A percentile compares a stretch with the other conserved stretches of the same genome.
phyloP scores from a whole-genome alignment of 2,113 vertebrate species.

The Platycercus adscitus region DNA sequence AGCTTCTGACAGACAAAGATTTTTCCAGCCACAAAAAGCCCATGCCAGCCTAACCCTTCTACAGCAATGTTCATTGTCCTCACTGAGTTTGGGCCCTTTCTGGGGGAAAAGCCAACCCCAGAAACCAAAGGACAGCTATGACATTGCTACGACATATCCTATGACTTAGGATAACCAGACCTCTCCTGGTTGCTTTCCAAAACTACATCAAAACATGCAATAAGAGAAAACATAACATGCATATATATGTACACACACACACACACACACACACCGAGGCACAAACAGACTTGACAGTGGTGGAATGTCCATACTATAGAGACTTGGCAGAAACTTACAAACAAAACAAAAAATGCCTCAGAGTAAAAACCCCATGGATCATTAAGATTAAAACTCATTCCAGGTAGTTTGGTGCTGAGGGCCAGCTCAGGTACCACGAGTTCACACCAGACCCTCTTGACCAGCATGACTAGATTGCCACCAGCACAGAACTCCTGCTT shows the following conservation, averaged over 20 bases:
- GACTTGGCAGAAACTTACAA: background rate
- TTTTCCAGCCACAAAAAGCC: background rate
- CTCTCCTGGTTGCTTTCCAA: background rate
- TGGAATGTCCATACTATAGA: background rate
- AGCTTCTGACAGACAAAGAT: background rate
- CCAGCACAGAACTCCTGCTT: background rate
- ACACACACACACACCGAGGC: fast-evolving
- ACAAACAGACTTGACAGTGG: background rate
- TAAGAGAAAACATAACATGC: background rate
- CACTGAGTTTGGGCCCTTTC: background rate
- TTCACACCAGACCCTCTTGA: background rate
- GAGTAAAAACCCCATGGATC: background rate
- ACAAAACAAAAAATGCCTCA: background rate
- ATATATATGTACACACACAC: fast-evolving
- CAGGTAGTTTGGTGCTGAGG: background rate
- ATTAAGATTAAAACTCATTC: background rate
- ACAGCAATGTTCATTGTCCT: background rate
- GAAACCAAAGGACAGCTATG: background rate
- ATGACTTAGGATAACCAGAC: background rate
- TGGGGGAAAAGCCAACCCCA: background rate
- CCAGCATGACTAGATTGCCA: background rate
- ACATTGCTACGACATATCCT: too few relatives aligned
- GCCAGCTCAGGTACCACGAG: background rate
- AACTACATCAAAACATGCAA: background rate
- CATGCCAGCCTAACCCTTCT: background rate